Conservation (phyloP, 2,888 invertebrate species). For the Bembecia ichneumoniformis region DNA sequence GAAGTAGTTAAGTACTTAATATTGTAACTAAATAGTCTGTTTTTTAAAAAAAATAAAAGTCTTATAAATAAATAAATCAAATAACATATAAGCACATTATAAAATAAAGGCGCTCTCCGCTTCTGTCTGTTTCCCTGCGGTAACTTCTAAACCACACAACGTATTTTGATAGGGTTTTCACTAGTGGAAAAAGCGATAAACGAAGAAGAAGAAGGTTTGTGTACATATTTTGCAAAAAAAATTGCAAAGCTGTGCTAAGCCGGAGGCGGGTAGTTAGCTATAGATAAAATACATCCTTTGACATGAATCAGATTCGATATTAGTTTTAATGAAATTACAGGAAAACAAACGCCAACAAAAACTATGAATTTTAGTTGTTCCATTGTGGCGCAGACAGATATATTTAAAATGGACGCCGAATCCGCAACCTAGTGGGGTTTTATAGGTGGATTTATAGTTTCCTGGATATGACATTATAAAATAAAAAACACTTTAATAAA, state of each 20-base stretch:
- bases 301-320: not conserved
- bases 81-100: no score
- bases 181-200: not conserved
- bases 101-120: not conserved
- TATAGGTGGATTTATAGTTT: not conserved
- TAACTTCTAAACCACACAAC: not conserved
- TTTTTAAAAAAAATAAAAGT: no score
- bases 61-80: no score
- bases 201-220: not conserved
- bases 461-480: not conserved
- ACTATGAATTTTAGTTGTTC: not conserved
- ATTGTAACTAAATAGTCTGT: no score
- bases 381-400: not conserved
- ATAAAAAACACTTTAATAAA: no score
- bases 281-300: not conserved
- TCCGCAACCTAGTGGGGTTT: slow-evolving; percentile 1
- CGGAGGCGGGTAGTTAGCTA: no score
- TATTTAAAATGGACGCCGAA: slow-evolving; percentile 10
- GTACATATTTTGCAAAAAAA: not conserved
- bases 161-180: not conserved
- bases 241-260: not conserved
- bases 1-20: no score
- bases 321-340: not conserved
- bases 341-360: not conserved
- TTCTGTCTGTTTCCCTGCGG: not conserved